phyloP scores from a whole-genome alignment of 2,113 vertebrate genomes.

The Sinocyclocheilus anshuiensis region DNA sequence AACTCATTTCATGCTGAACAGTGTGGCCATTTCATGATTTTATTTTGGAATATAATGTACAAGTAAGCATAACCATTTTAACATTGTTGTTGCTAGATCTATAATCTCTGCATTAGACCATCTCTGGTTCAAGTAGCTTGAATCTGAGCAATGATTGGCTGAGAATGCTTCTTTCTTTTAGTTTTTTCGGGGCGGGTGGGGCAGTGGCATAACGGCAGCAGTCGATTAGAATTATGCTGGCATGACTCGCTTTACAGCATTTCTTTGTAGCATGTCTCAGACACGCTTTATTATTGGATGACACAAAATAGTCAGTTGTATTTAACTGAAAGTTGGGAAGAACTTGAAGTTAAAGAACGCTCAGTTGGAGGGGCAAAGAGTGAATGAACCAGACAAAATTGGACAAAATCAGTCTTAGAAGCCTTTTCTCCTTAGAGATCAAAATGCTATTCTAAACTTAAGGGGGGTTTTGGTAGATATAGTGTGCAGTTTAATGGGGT shows the following conservation, averaged over 20 bases:
- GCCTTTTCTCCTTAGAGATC: not conserved
- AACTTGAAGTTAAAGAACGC: not conserved
- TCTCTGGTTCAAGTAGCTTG: not conserved
- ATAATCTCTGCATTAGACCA: constrained; percentile 21
- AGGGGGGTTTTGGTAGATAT: not conserved
- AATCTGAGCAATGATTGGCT: constrained; percentile 30
- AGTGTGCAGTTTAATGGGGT: not conserved
- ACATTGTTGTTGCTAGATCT: not conserved
- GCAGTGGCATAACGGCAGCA: not conserved
- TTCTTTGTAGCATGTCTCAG: constrained; percentile 19
- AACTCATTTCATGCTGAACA: not conserved
- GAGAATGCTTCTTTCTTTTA: constrained; percentile 28
- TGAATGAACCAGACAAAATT: not conserved
- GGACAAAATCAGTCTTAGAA: not conserved
- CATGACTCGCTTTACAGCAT: constrained; percentile 14
- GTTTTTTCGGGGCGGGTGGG: not conserved
- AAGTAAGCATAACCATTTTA: not conserved
- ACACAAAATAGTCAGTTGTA: not conserved
- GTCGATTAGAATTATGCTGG: constrained; percentile 12
- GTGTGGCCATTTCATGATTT: not conserved
- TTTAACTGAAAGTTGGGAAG: not conserved
- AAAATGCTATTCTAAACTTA: not conserved
- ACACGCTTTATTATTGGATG: not conserved
- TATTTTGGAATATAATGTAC: not conserved
- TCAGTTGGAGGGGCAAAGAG: not conserved